Evolutionary conservation across 2,888 invertebrate genomes (phyloP).

Genomic region (Tipula confusa): DNA sequence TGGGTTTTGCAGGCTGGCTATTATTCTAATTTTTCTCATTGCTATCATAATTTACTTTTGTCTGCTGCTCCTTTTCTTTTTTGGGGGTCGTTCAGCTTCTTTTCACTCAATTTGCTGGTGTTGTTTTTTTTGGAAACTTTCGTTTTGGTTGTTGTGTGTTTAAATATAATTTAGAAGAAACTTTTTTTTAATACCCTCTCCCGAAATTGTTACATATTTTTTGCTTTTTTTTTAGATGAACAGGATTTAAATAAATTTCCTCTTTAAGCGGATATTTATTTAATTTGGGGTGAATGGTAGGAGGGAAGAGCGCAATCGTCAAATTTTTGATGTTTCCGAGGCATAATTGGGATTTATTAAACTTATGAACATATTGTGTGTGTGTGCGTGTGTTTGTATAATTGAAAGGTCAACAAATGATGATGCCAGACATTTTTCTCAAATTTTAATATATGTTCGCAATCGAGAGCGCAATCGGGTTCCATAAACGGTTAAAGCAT

Average conservation of each 20-base stretch:
- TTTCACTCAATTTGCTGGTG: background rate
- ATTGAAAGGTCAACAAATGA: too few species aligned
- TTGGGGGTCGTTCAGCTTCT: background rate
- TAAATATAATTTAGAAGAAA: constrained; percentile 20
- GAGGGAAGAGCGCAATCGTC: background rate
- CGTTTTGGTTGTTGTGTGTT: background rate
- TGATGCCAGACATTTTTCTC: too few species aligned
- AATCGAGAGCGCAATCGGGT: too few species aligned
- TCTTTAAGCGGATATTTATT: background rate
- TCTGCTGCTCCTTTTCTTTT: background rate
- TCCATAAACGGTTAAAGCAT: too few species aligned
- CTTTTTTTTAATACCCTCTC: background rate
- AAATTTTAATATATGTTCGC: too few species aligned
- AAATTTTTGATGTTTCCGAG: background rate
- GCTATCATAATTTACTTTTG: background rate
- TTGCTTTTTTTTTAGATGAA: background rate
- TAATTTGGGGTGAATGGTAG: background rate
- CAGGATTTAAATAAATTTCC: background rate
- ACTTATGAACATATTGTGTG: background rate
- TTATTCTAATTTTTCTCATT: constrained; percentile 20
- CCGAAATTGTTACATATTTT: too few species aligned
- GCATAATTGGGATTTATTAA: background rate
- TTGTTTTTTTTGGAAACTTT: background rate
- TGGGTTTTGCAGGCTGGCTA: background rate
- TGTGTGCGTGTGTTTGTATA: too few species aligned